phyloP scores from a whole-genome alignment of 1,140 invertebrate genomes.

The Scaptomyza graminum region DNA sequence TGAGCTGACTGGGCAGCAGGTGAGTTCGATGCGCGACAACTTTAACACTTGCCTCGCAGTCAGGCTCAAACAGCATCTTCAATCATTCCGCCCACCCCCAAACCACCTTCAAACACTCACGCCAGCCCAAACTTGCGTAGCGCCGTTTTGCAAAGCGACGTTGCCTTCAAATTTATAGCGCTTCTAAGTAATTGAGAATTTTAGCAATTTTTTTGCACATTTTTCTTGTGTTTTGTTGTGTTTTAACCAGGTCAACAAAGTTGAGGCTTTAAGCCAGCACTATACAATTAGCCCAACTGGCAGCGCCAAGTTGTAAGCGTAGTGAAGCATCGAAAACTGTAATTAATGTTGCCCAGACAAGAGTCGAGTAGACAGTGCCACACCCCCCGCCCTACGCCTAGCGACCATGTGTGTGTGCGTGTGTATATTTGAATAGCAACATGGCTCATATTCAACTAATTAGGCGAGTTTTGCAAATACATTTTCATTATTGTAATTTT shows the following conservation, averaged over 20 bases:
- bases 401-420: slow-evolving; percentile 10
- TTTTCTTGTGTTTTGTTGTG: slow-evolving; percentile 6
- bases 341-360: background rate
- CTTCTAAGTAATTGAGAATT: slow-evolving; percentile 58
- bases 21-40: slow-evolving; percentile 66
- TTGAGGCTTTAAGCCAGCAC: background rate
- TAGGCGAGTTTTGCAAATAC: slow-evolving; percentile 79
- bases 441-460: slow-evolving; percentile 81
- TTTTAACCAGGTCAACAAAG: background rate
- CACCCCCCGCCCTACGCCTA: slow-evolving; percentile 32
- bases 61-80: background rate
- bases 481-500: slow-evolving; percentile 83
- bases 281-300: background rate
- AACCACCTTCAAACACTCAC: background rate
- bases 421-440: slow-evolving; percentile 77
- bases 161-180: slow-evolving; percentile 53
- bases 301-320: background rate
- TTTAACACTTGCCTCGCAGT: slow-evolving; percentile 63
- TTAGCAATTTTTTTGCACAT: slow-evolving; percentile 20
- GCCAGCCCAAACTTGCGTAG: too few species aligned
- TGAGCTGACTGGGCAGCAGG: slow-evolving; percentile 45
- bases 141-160: slow-evolving; percentile 2
- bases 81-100: background rate
- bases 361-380: slow-evolving; percentile 13
- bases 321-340: background rate